A percentile compares a stretch with the other conserved stretches of the same genome.
Evolutionary conservation across 2,888 invertebrate genomes (phyloP).

Genomic region (Thera obeliscata): DNA sequence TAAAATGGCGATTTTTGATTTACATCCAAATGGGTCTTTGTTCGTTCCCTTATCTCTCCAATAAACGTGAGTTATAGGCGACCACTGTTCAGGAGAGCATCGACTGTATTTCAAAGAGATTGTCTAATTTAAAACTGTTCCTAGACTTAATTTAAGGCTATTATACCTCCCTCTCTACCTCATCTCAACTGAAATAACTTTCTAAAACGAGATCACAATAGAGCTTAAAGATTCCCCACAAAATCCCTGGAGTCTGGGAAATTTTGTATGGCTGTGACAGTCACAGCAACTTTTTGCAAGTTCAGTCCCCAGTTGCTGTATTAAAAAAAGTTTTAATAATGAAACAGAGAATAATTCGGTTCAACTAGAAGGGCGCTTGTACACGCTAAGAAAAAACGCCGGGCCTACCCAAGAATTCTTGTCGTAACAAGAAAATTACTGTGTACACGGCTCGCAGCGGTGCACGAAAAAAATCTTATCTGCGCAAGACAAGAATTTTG

Average conservation of each 20-base stretch:
- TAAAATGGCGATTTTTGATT: constrained; percentile 67
- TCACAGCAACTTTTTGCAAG: constrained; percentile 45
- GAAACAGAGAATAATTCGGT: constrained; percentile 40
- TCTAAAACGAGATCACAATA: constrained; percentile 24
- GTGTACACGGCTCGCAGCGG: no score
- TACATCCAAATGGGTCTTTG: constrained; percentile 68
- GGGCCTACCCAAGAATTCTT: no score
- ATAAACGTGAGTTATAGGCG: constrained; percentile 78
- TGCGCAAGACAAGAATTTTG: no score
- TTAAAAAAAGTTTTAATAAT: constrained; percentile 47
- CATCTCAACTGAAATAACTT: constrained; percentile 23
- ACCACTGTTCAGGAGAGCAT: constrained; percentile 65
- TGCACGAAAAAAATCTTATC: no score
- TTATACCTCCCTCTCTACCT: constrained; percentile 4
- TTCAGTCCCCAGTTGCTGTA: constrained; percentile 43
- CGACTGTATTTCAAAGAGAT: constrained; percentile 74
- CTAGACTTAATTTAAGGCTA: constrained; percentile 55
- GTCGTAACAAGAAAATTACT: no score
- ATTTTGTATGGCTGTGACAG: constrained; percentile 49
- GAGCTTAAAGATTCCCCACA: constrained; percentile 21
- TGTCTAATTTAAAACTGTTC: constrained; percentile 78
- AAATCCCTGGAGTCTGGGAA: constrained; percentile 24
- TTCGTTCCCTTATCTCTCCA: constrained; percentile 76
- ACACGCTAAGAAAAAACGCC: no score
- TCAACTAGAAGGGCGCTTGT: no score